Base-by-base conservation (phyloP, 2,797 vertebrate species). In the Serranus cabrilla region DNA sequence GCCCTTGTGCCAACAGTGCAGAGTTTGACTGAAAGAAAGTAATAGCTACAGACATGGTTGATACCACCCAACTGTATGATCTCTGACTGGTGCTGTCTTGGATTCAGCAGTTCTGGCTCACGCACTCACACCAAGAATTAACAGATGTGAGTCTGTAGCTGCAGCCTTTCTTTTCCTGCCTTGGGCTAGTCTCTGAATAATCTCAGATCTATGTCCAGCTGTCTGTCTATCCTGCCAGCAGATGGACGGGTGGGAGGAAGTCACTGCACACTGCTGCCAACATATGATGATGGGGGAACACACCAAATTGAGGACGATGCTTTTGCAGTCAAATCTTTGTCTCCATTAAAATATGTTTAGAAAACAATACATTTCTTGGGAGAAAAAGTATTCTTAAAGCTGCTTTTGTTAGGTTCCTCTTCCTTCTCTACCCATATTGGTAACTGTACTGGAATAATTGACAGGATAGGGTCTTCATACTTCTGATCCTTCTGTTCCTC, bases 161-260 rank as follows among this genome's bases (percentile, higher is more conserved):
- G 47, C 31, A 37, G 39, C 66, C n/a, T 65, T 43, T 65, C 11
- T 62, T 34, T 14, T 58, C 8, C 23, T 63, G 76, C 56, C 49
- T 56, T 43, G 56, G 17, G 25, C 59, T 63, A 46, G 17, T 67
- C 56, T 66, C 55, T 71, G 57, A 75, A 79, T 79, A 39, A 61
- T 54, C 52, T 84, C 68, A 84, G 74, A 81, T 79, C 70, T 56
- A 58, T 20, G 59, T 87, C 81, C 80, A 84, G 80, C 82, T 82
- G 77, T 81, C 70, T 47, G 79, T 85, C 80, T 42, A 40, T 70
- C 20, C 52, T 68, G 68, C 79, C 56, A 81, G 64, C 87, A 88
- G 75, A 84, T 73, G 71, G 72, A 31, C 11, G 1, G 11, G 68
- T 68, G 55, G 68, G 74, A 76, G 76, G 63, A 65, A 77, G 71